A percentile compares a stretch with the other conserved stretches of the same genome.
phyloP scores from a whole-genome alignment of 2,797 vertebrate species.

The Geotria australis region DNA sequence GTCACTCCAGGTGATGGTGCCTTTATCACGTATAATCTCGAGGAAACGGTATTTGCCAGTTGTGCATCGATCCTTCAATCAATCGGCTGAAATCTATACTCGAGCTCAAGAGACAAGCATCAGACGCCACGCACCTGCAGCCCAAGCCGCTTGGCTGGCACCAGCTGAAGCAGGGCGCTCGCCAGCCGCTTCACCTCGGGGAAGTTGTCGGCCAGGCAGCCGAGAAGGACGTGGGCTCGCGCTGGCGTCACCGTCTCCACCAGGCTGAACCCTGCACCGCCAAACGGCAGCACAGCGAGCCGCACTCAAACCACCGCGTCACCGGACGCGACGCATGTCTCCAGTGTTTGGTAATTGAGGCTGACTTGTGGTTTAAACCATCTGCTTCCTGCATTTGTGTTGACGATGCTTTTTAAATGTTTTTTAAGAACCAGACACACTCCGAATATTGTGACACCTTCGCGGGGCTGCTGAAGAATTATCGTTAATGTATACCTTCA shows the following conservation, averaged over 20 bases:
- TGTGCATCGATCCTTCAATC: background rate
- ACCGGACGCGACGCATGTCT: no score
- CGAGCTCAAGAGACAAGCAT: slow-evolving; percentile 1
- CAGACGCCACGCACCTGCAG: slow-evolving; percentile 42
- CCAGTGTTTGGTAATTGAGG: no score
- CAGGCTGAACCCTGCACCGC: slow-evolving; percentile 17
- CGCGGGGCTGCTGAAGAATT: no score
- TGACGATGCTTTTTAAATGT: no score
- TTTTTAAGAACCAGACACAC: no score
- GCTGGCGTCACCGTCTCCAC: slow-evolving; percentile 19
- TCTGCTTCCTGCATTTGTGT: no score
- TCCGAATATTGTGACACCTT: no score
- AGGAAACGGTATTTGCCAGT: background rate
- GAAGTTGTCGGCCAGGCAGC: slow-evolving; percentile 59
- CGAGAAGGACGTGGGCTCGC: slow-evolving; percentile 31
- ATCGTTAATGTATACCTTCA: no score
- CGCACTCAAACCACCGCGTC: no score
- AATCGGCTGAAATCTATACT: background rate
- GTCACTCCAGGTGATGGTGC: background rate
- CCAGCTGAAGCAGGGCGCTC: slow-evolving; percentile 30
- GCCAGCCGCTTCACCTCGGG: slow-evolving; percentile 62
- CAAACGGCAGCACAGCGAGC: no score
- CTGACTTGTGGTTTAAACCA: no score
- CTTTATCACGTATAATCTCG: background rate
- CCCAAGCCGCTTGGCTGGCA: slow-evolving; percentile 17